Conservation (phyloP, 2,113 vertebrate genomes). For the Circaetus cinerascens region DNA sequence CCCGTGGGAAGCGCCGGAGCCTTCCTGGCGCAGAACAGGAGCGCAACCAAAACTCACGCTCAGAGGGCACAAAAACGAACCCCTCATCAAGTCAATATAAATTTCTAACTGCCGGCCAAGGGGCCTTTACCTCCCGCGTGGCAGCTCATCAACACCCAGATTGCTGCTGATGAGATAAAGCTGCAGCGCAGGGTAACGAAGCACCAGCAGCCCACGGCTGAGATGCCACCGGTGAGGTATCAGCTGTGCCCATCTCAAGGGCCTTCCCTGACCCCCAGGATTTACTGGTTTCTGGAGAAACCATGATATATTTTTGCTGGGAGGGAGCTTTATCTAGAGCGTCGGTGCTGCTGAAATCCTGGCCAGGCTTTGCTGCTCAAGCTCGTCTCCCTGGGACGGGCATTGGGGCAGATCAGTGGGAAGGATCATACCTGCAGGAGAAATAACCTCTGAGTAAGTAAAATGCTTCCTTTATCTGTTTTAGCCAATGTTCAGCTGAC, state of each 20-base stretch:
- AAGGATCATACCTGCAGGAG: neutral
- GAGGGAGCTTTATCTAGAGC: accelerated
- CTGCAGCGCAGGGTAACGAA: neutral
- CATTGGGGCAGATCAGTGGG: neutral
- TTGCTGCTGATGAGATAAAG: neutral
- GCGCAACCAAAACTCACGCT: accelerated
- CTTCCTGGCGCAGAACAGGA: accelerated
- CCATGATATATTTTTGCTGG: accelerated
- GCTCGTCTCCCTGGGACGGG: accelerated
- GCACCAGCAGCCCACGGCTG: neutral
- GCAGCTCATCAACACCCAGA: neutral
- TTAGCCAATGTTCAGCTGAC: neutral
- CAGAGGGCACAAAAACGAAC: accelerated
- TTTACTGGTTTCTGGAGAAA: neutral
- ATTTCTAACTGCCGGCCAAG: too few relatives aligned
- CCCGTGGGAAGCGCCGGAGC: neutral
- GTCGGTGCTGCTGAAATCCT: neutral
- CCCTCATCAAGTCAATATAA: accelerated
- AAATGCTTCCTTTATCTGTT: neutral
- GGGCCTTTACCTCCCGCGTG: accelerated
- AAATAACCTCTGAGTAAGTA: neutral
- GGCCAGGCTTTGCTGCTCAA: neutral
- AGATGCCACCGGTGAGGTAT: accelerated
- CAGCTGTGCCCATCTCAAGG: neutral
- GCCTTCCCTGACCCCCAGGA: neutral